Conservation (phyloP, 2,888 invertebrate species). For the Lithosia quadra region DNA sequence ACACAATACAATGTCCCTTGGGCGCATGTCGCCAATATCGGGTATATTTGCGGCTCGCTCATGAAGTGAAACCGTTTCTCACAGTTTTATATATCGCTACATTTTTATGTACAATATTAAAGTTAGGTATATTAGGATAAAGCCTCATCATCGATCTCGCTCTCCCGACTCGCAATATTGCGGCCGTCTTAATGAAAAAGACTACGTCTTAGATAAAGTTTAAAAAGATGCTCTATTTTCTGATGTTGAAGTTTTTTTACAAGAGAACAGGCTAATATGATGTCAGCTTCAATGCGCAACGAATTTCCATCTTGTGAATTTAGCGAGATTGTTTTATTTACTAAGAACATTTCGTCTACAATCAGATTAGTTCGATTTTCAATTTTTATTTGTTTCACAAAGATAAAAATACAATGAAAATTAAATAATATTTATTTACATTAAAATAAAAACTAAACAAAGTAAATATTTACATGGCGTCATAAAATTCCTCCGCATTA, state of each 20-base stretch:
- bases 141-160: conserved; percentile 33
- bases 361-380: no score
- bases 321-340: neutral
- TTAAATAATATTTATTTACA: no score
- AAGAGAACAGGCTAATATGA: neutral
- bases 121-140: conserved; percentile 39
- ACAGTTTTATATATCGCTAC: conserved; percentile 51
- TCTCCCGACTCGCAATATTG: conserved; percentile 43
- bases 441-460: no score
- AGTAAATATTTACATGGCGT: no score
- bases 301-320: neutral
- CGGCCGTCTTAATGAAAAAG: conserved; percentile 48
- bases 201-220: conserved; percentile 42
- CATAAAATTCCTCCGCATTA: no score
- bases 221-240: conserved; percentile 31
- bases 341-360: no score
- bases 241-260: conserved; percentile 32
- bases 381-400: no score
- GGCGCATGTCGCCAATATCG: conserved; percentile 46
- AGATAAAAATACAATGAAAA: no score
- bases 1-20: conserved; percentile 50
- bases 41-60: conserved; percentile 55
- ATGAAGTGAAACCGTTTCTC: conserved; percentile 54
- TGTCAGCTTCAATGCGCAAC: conserved; percentile 1
- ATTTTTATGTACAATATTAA: conserved; percentile 46